Evolutionary conservation across 2,888 invertebrate genomes (phyloP).

Genomic region (Aporophyla nigra): DNA sequence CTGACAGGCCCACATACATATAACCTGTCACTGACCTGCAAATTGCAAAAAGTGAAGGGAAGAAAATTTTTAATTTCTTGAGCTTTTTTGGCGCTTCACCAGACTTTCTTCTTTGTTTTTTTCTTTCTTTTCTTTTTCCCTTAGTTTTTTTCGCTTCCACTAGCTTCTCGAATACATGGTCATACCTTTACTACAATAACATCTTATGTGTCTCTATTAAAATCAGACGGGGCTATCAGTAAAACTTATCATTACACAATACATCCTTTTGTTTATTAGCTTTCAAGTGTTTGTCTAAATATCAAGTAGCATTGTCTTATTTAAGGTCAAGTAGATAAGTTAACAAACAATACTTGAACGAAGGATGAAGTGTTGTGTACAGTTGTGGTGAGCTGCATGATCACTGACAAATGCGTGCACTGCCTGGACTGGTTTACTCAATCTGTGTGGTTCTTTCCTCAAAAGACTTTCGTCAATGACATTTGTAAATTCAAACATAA

Average conservation of each 20-base stretch:
- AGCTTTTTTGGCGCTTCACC: no score
- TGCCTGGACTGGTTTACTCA: no score
- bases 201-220: not conserved
- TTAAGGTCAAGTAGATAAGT: slow-evolving; percentile 21
- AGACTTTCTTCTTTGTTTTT: no score
- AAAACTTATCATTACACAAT: slow-evolving; percentile 7
- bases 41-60: no score
- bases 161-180: not conserved
- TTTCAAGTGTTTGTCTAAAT: slow-evolving; percentile 17
- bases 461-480: no score
- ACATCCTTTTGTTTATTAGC: not conserved
- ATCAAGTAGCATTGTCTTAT: slow-evolving; percentile 19
- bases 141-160: not conserved
- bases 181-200: not conserved
- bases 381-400: not conserved
- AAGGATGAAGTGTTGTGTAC: slow-evolving; percentile 14
- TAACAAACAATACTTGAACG: slow-evolving; percentile 3
- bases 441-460: no score
- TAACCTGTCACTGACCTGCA: no score
- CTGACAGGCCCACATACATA: no score
- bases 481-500: no score
- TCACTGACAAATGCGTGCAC: no score
- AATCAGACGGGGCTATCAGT: slow-evolving; percentile 12
- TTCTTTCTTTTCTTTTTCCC: no score
- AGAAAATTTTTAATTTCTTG: no score